phyloP scores from a whole-genome alignment of 2,113 vertebrate genomes.

The Anolis sagrei region DNA sequence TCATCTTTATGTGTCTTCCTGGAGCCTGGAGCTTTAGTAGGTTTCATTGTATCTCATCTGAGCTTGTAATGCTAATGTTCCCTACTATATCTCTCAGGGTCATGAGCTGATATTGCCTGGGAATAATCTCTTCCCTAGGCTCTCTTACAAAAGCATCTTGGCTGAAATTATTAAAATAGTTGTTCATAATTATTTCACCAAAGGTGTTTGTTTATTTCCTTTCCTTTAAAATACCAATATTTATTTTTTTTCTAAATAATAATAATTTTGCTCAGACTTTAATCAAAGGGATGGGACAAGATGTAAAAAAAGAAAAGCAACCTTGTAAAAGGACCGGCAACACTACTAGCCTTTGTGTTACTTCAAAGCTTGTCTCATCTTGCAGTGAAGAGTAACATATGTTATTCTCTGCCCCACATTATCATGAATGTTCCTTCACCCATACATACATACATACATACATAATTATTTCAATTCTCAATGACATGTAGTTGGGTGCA shows the following conservation, averaged over 20 bases:
- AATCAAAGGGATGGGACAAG: neutral
- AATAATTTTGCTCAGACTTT: neutral
- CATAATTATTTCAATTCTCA: neutral
- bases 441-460: neutral
- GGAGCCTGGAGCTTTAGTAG: constrained; percentile 43
- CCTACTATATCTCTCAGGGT: constrained; percentile 32
- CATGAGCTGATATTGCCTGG: constrained; percentile 18
- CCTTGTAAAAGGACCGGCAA: neutral
- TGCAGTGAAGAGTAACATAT: neutral
- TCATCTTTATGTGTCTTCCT: constrained; percentile 61
- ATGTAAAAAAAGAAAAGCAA: neutral
- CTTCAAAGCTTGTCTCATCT: neutral
- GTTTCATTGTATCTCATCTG: constrained; percentile 64
- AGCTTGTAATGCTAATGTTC: constrained; percentile 61
- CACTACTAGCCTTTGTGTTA: neutral
- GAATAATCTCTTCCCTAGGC: constrained; percentile 36
- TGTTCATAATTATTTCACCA: neutral
- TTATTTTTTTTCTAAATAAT: neutral
- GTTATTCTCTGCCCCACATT: neutral
- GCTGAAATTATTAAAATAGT: constrained; percentile 59
- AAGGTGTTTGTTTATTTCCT: neutral
- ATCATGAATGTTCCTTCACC: neutral
- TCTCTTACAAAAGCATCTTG: constrained; percentile 20
- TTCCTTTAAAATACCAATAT: neutral
- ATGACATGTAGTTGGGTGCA: neutral